Evolutionary conservation across 2,113 vertebrate genomes (phyloP).

Genomic region (Lepus timidus): DNA sequence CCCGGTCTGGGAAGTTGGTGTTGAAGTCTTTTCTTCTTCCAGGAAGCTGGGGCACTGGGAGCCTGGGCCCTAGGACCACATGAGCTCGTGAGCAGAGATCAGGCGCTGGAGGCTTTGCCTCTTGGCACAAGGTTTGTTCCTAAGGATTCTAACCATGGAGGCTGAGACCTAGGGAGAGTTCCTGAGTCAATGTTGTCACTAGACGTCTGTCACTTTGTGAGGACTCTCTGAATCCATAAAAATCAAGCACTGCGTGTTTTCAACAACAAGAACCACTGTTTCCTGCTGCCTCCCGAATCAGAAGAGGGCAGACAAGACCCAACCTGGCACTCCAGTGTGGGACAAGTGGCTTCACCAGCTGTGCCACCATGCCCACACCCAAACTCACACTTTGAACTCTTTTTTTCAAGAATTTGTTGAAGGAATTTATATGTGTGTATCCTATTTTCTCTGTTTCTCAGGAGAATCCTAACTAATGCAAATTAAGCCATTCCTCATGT

Average conservation of each 20-base stretch:
- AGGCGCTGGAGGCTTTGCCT: not conserved
- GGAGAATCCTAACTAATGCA: not conserved
- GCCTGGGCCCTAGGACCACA: not conserved
- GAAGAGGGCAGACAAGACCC: too few relatives aligned
- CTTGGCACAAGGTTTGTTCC: not conserved
- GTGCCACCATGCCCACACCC: too few relatives aligned
- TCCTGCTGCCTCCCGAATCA: too few relatives aligned
- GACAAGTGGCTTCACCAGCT: too few relatives aligned
- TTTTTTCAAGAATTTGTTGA: too few relatives aligned
- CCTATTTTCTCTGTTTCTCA: not conserved
- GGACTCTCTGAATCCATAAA: not conserved
- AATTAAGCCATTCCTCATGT: not conserved
- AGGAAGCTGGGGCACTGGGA: not conserved
- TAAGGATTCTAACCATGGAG: not conserved
- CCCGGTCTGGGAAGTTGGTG: not conserved
- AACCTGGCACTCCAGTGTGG: too few relatives aligned
- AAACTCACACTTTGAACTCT: too few relatives aligned
- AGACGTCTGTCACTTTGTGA: not conserved
- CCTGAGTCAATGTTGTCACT: not conserved
- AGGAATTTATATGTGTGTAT: too few relatives aligned
- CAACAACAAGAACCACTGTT: not conserved
- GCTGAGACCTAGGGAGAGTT: not conserved
- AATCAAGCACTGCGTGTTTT: not conserved
- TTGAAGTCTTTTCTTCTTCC: not conserved
- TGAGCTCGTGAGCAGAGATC: rapidly evolving